Evolutionary conservation across 1,140 invertebrate genomes (phyloP), one percentile per base, ranked within the genome.

Genomic region (Drosophila teissieri): DNA sequence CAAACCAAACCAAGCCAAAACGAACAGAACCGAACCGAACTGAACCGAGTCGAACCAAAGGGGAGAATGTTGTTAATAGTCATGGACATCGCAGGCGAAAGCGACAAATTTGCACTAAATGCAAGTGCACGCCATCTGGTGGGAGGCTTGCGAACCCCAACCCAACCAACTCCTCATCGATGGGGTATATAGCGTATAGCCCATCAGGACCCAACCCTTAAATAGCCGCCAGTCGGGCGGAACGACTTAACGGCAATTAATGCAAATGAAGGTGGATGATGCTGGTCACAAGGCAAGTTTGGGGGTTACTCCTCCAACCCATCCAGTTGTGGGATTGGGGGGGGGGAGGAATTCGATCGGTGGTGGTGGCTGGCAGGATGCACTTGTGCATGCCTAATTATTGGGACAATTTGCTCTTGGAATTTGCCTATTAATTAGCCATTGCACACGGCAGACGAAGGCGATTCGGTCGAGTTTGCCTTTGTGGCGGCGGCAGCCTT

Each of bases 311-410:
- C 44, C 51, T 34, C 39, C 54, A 31, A 31, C 2, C 8, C 31
- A 31, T 31, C 31, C 31, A 10, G 2, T 11, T 22, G 10, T 17
- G n/a, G 42, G 17, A 2, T 7, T 19, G 19, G 19, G 19, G 19
- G 19, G 19, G 19, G 45, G 19, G 5, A 5, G 5, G 15, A 22
- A 36, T 27, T 22, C 24, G 37, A 3, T 12, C 24, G 45, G 44
- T 44, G 49, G 19, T 46, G 44, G 10, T 12, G 19, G 48, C 34
- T 44, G 44, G 45, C 19, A 62, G 39, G 72, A 56, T 57, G 68
- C 84, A 88, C 84, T 88, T 88, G 84, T 88, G 84, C 84, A 88
- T 88, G 80, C 73, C 84, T 89, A 89, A 88, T 88, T 89, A 88
- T 88, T 80, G 73, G 84, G 80, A 88, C 80, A 83, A 89, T 88